These are phyloP conservation scores for Moxostoma hubbsi DNA, from an alignment of 2,797 vertebrate genomes.

Conservation along the genomic window DNA sequence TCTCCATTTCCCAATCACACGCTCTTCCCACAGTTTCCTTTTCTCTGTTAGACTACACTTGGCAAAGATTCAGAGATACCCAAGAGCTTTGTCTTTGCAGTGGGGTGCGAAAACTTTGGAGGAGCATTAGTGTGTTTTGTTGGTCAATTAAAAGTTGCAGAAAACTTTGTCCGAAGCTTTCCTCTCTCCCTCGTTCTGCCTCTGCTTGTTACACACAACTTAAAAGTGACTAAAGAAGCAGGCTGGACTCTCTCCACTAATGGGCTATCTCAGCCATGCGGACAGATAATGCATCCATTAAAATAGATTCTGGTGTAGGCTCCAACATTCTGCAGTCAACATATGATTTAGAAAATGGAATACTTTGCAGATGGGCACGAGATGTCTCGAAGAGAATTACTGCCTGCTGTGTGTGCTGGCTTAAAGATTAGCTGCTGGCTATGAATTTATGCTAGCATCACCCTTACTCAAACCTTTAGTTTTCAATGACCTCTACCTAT, in stretches of 20 bases:
- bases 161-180: slow-evolving; percentile 41
- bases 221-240: slow-evolving; percentile 16
- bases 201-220: slow-evolving; percentile 26
- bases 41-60: neutral
- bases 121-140: slow-evolving; percentile 33
- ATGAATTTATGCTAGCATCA: neutral
- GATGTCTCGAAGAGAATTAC: neutral
- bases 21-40: neutral
- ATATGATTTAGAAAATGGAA: slow-evolving; percentile 23
- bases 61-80: neutral
- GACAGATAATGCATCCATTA: slow-evolving; percentile 44
- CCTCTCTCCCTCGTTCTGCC: neutral
- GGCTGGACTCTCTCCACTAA: slow-evolving; percentile 24
- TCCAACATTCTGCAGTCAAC: slow-evolving; percentile 8
- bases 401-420: neutral
- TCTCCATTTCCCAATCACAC: neutral
- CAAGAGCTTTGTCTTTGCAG: slow-evolving; percentile 16
- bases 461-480: neutral
- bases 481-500: neutral
- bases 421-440: neutral
- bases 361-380: neutral
- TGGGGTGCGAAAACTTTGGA: slow-evolving; percentile 7
- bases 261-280: slow-evolving; percentile 35
- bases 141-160: slow-evolving; percentile 58
- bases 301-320: slow-evolving; percentile 25